A percentile compares a stretch with the other conserved stretches of the same genome.
These are phyloP conservation scores for Orbicella faveolata DNA, from an alignment of 64 coral and sea anemone genomes.

Conservation along the genomic window DNA sequence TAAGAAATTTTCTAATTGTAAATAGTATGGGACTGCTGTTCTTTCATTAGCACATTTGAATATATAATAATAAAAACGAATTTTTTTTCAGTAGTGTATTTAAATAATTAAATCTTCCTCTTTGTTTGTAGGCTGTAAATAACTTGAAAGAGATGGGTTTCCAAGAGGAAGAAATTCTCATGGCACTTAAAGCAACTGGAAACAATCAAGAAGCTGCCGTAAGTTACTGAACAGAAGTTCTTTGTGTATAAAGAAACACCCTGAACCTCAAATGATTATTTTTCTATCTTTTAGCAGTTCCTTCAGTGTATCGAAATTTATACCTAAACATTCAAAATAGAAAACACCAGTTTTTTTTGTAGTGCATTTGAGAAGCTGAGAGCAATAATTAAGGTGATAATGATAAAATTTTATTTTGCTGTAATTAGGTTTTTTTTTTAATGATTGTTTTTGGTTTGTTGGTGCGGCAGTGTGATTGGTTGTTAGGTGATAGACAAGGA, in stretches of 20 bases:
- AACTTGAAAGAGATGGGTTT: slow-evolving; percentile 99
- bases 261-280: neutral
- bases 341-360: too few relatives aligned
- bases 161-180: slow-evolving; percentile 91
- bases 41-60: too few relatives aligned
- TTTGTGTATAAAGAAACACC: neutral
- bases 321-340: too few relatives aligned
- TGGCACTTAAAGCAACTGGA: slow-evolving; percentile 91
- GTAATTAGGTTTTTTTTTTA: neutral
- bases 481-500: slow-evolving; percentile 88
- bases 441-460: neutral
- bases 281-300: too few relatives aligned
- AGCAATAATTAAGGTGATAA: too few relatives aligned
- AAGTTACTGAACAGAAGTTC: slow-evolving; percentile 3
- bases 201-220: slow-evolving; percentile 94
- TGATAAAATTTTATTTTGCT: neutral
- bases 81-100: neutral
- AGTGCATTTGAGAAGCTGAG: too few relatives aligned
- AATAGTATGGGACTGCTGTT: too few relatives aligned
- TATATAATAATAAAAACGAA: too few relatives aligned
- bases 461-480: slow-evolving; percentile 85
- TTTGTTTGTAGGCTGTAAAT: slow-evolving; percentile 66
- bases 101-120: neutral
- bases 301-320: too few relatives aligned
- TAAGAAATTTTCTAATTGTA: too few relatives aligned